Evolutionary conservation across 2,888 invertebrate genomes (phyloP), one percentile per base, ranked within the genome.

Genomic region (Gastracanthus pulcherrimus): DNA sequence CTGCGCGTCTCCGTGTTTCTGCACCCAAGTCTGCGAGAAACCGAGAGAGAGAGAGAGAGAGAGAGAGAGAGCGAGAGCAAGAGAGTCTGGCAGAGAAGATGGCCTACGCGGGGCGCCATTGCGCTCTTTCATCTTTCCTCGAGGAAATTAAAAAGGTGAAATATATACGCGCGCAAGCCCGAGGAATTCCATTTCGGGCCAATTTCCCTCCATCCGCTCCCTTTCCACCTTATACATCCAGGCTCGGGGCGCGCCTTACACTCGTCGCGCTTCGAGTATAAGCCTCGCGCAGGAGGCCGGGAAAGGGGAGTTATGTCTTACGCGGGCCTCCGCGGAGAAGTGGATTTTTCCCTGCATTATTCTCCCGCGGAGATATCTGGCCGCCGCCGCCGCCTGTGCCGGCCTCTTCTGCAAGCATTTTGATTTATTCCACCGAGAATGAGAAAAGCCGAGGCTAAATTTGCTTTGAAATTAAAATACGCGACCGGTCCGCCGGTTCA

Each of bases 141-240:
- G 67, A 60, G 66, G 67, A 76, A 76, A 76, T 81, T 62, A 81
- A 81, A 70, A 76, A 76, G 34, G n/a, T 71, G 66, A 80, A 62
- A 80, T 75, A 80, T 75, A 36, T 34, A 51, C 23, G 34, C 1
- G 48, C 7, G n/a, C n/a, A n/a, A n/a, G n/a, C n/a, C n/a, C n/a
- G 26, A 55, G 76, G 19, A 76, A 80, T 71, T 80, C 58, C 80
- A 71, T 76, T 64, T 74, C 66, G 7, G 70, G 55, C 48, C 80
- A 71, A 75, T 76, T 80, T 80, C 79, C 74, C 51, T 62, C 16
- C 67, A 29, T 4, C 41, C 67, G 58, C 45, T 41, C 23, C 0
- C n/a, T n/a, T n/a, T n/a, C n/a, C n/a, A n/a, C n/a, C n/a, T n/a
- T n/a, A n/a, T n/a, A n/a, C n/a, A n/a, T n/a, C n/a, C n/a, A n/a